Conservation (phyloP, 2,888 invertebrate genomes). For the Chrysolina haemoptera region DNA sequence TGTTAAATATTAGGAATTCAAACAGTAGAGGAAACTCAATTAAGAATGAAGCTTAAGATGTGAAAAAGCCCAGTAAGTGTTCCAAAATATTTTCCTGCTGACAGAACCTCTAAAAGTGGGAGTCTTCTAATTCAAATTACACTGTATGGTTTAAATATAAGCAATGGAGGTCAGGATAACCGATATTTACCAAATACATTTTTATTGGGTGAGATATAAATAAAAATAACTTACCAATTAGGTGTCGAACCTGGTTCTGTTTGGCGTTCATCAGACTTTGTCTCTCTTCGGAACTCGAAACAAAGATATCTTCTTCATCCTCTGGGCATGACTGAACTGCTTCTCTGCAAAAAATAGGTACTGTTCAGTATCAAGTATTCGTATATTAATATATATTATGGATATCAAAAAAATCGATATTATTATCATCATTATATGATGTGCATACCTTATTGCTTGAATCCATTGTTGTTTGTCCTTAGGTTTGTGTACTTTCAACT, state of each 20-base stretch:
- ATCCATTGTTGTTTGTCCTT: constrained; percentile 95
- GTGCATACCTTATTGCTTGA: constrained; percentile 80
- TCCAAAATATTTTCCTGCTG: no score
- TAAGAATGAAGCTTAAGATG: no score
- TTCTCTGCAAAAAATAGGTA: constrained; percentile 68
- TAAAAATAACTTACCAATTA: constrained; percentile 77
- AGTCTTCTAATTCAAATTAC: no score
- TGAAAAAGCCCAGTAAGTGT: no score
- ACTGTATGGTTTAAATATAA: not conserved
- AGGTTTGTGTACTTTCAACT: constrained; percentile 88
- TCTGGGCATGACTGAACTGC: constrained; percentile 91
- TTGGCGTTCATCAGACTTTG: constrained; percentile 83
- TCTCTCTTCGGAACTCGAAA: constrained; percentile 83
- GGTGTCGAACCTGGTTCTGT: constrained; percentile 84
- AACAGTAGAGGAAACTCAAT: no score
- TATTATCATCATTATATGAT: no score
- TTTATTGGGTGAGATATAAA: not conserved
- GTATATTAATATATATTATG: no score
- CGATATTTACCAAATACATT: not conserved
- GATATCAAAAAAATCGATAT: no score
- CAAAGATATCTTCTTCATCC: constrained; percentile 81
- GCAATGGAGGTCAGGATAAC: not conserved
- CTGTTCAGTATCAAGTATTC: not conserved
- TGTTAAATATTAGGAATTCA: no score
- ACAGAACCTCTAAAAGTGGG: no score